Base-by-base conservation (phyloP, 35 echinoderm and acorn worm genomes). In the Lytechinus pictus region DNA sequence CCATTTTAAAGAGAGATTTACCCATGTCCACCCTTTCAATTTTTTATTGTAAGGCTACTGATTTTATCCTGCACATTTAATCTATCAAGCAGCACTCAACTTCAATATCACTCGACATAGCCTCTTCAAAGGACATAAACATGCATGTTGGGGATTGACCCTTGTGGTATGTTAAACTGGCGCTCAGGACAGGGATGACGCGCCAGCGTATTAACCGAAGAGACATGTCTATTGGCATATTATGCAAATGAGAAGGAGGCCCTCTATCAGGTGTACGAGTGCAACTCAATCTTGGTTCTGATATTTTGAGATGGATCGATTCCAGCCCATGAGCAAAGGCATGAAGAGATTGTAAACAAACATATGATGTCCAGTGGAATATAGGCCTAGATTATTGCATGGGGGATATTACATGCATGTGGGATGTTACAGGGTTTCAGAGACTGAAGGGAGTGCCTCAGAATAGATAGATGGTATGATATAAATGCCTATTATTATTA, bases 141-240 rank as follows among this genome's bases (percentile, higher is more conserved):
- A 79, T 79, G 66, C 66, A 79, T 79, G 66, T 79, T 79, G 66
- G 16, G 13, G 16, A 7, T n/a, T 79, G 66, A 79, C 66, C 66
- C 66, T 79, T n/a, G 66, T 79, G 66, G 66, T 79, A 79, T 79
- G 66, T 79, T 79, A 79, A 79, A 79, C 66, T 79, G 66, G 66
- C 66, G 66, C 66, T 79, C 66, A 79, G 66, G 66, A n/a, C 66
- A 79, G 66, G 66, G 66, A 14, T 27, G 66, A 79, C 66, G 66
- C 21, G 19, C 66, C 66, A 7, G 10, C 10, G 57, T 16, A 60
- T 60, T 10, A 60, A 16, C 57, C 0, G 9, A 14, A 24, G 66
- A 79, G 66, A 79, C 66, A 79, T 79, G 66, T 79, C 66, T 79
- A 79, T 79, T 79, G 66, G 66, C 66, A 79, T 79, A 79, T 79